Percentiles rank a stretch among this genome's conserved stretches.
These are phyloP conservation scores for Ferdinandea cuprea DNA, from an alignment of 2,888 invertebrate genomes.

Conservation along the genomic window DNA sequence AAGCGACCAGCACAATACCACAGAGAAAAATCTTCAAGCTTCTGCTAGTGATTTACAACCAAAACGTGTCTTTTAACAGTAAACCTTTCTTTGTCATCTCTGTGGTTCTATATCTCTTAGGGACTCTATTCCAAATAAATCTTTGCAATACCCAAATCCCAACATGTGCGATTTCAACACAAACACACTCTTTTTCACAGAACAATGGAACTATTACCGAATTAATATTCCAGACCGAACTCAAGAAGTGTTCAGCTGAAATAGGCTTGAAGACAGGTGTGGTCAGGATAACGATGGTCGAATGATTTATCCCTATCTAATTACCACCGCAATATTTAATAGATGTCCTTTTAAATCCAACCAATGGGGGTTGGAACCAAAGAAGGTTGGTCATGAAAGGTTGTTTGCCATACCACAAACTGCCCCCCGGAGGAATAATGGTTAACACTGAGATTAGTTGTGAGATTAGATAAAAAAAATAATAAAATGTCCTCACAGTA, in stretches of 20 bases:
- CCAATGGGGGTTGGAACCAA: constrained; percentile 16
- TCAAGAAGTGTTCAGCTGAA: neutral
- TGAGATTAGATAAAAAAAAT: constrained; percentile 17
- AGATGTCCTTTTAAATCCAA: constrained; percentile 26
- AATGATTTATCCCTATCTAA: constrained; percentile 65
- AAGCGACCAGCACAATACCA: constrained; percentile 35
- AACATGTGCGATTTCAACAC: constrained; percentile 48
- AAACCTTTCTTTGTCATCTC: constrained; percentile 36
- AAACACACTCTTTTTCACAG: neutral
- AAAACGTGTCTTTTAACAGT: constrained; percentile 51
- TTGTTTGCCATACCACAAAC: neutral
- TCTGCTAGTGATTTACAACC: constrained; percentile 62
- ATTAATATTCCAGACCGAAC: constrained; percentile 64
- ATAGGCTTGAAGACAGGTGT: constrained; percentile 34
- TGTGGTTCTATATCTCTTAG: constrained; percentile 21
- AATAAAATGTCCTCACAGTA: neutral
- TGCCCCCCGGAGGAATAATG: constrained; percentile 7
- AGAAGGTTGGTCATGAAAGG: constrained; percentile 4
- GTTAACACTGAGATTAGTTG: constrained; percentile 41
- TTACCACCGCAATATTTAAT: constrained; percentile 61
- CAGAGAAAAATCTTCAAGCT: constrained; percentile 19
- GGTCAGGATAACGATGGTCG: constrained; percentile 14
- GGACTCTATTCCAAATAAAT: constrained; percentile 36
- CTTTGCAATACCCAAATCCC: constrained; percentile 24
- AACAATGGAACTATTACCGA: constrained; percentile 19